Evolutionary conservation across 2,113 vertebrate species (phyloP).

Genomic region (Perccottus glenii): DNA sequence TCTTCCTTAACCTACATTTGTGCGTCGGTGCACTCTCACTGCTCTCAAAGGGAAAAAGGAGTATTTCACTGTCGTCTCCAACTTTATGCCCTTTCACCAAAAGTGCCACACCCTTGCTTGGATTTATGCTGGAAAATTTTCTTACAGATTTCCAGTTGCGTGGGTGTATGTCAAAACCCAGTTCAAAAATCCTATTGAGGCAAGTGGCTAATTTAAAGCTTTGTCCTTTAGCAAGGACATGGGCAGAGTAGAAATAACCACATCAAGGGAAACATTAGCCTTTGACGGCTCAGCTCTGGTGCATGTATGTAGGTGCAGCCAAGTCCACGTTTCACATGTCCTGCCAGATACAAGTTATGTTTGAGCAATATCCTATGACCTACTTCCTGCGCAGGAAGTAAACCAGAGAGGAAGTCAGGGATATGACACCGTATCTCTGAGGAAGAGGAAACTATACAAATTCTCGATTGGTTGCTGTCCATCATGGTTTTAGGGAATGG

Average conservation of each 20-base stretch:
- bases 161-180: constrained; percentile 31
- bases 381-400: constrained; percentile 45
- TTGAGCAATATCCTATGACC: constrained; percentile 2
- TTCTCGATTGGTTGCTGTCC: constrained; percentile 20
- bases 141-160: constrained; percentile 47
- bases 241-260: constrained; percentile 7
- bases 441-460: constrained; percentile 31
- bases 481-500: constrained; percentile 23
- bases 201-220: constrained; percentile 18
- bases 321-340: constrained; percentile 32
- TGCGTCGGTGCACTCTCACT: neutral
- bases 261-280: constrained; percentile 14
- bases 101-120: constrained; percentile 57
- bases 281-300: neutral
- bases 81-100: constrained; percentile 23
- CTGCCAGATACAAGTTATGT: constrained; percentile 33
- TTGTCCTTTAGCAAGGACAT: neutral
- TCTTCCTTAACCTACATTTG: neutral
- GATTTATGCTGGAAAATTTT: constrained; percentile 51
- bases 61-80: constrained; percentile 32
- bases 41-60: constrained; percentile 18
- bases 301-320: constrained; percentile 9
- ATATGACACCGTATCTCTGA: constrained; percentile 17
- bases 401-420: constrained; percentile 29
- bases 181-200: constrained; percentile 30